Conservation (phyloP, 2,113 vertebrate genomes). For the Anolis carolinensis region DNA sequence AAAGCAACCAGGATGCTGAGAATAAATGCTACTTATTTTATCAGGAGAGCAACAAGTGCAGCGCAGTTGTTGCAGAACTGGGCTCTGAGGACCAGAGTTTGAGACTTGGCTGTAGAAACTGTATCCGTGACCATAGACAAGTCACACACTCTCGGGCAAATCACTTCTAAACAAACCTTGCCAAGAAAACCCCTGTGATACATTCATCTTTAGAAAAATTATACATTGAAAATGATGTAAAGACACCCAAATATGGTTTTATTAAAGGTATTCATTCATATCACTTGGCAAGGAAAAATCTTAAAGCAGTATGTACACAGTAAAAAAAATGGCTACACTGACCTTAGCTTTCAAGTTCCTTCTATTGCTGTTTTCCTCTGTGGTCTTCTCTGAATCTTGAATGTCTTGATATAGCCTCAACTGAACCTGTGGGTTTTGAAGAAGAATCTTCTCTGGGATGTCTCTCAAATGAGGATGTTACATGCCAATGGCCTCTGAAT, state of each 20-base stretch:
- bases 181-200: too few relatives aligned
- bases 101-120: too few relatives aligned
- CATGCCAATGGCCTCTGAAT: too few relatives aligned
- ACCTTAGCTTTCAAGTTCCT: neutral
- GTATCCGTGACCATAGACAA: too few relatives aligned
- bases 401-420: neutral
- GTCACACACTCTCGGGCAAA: too few relatives aligned
- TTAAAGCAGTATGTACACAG: neutral
- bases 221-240: too few relatives aligned
- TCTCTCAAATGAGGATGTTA: neutral
- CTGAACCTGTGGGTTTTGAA: too few relatives aligned
- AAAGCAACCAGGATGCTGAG: neutral
- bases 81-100: too few relatives aligned
- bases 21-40: neutral
- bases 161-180: too few relatives aligned
- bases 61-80: too few relatives aligned
- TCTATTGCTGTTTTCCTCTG: neutral
- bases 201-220: too few relatives aligned
- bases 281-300: neutral
- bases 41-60: neutral
- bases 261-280: neutral
- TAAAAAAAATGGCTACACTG: neutral
- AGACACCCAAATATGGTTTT: too few relatives aligned
- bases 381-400: neutral
- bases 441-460: neutral